Base-by-base conservation (phyloP, 2,113 vertebrate species). In the Acinonyx jubatus region DNA sequence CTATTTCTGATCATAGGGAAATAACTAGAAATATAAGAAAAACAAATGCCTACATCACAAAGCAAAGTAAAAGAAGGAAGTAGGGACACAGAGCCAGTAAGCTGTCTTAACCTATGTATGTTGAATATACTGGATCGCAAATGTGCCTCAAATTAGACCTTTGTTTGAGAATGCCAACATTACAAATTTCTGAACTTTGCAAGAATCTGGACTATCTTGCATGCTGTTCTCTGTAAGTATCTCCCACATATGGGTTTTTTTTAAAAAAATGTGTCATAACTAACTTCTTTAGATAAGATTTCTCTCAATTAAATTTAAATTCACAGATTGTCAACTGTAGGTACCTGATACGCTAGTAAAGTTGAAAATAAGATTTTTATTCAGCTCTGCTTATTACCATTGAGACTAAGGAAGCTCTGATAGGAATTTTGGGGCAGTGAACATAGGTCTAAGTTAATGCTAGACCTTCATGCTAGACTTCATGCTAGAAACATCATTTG, bases 281-380 rank as follows among this genome's bases (percentile, higher is more conserved):
- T 94, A 92, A 82, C 23, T 88, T 84, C 19, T 97, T 86, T 90
- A 89, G 36, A 96, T 29, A 94, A 85, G 29, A 71, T 73, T 93
- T 84, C n/a, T 97, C 38, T 63, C 57, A 96, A 94, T 96, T 94
- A 96, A 94, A 78, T 83, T 96, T 93, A 90, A 96, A 93, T 57
- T 52, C n/a, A 90, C 81, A 97, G 69, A 91, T 14, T 94, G 31
- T 84, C 48, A 94, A 88, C 87, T 74, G 12, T 73, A 81, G 23
- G 76, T 61, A 84, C 41, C 74, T 80, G 63, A 45, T 83, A 87
- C 63, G 5, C 7, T 91, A 69, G 63, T 8, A 69, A 93, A 97
- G 65, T 83, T 65, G 61, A 93, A 96, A 94, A 63, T 38, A 76
- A 68, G 9, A 63, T n/a, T 61, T 96, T 79, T 89, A 4, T 68